Percentiles rank a stretch among this genome's conserved stretches.
These are phyloP conservation scores for Hybognathus amarus DNA, from an alignment of 2,797 vertebrate species.

Conservation along the genomic window DNA sequence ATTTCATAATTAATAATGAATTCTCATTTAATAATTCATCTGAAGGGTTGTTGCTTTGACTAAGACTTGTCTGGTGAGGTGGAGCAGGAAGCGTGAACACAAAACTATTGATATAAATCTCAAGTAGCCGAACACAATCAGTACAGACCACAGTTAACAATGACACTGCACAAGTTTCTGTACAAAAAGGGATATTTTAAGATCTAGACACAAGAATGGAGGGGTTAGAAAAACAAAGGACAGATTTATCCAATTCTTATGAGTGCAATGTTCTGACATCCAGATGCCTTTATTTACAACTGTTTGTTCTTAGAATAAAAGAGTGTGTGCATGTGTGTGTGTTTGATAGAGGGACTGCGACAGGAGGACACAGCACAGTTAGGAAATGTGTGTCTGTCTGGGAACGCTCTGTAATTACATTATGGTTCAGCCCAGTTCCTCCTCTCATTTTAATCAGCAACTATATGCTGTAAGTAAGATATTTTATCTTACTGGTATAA, in stretches of 20 bases:
- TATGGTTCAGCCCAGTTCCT: slow-evolving; percentile 34
- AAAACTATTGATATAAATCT: slow-evolving; percentile 36
- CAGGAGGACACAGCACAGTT: slow-evolving; percentile 1
- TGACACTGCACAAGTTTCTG: slow-evolving; percentile 11
- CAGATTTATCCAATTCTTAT: slow-evolving; percentile 31
- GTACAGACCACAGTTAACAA: slow-evolving; percentile 23
- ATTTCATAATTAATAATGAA: slow-evolving; percentile 22
- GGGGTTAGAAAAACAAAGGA: slow-evolving; percentile 3
- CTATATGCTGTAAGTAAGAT: slow-evolving; percentile 37
- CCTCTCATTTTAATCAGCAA: slow-evolving; percentile 44
- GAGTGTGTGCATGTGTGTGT: neutral
- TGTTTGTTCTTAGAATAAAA: slow-evolving; percentile 9
- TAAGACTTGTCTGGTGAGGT: neutral
- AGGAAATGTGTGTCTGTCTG: slow-evolving; percentile 22
- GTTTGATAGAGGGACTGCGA: slow-evolving; percentile 6
- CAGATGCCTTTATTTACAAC: slow-evolving; percentile 11
- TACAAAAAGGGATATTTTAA: neutral
- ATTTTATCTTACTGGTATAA: neutral
- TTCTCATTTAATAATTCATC: slow-evolving; percentile 4
- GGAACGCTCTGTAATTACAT: slow-evolving; percentile 46
- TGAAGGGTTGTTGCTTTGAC: slow-evolving; percentile 16
- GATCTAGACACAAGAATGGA: neutral
- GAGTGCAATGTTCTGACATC: slow-evolving; percentile 2
- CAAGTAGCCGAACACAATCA: slow-evolving; percentile 28
- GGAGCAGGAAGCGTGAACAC: slow-evolving; percentile 9